Base-by-base conservation (phyloP, 2,888 invertebrate genomes). In the Aphidius colemani region DNA sequence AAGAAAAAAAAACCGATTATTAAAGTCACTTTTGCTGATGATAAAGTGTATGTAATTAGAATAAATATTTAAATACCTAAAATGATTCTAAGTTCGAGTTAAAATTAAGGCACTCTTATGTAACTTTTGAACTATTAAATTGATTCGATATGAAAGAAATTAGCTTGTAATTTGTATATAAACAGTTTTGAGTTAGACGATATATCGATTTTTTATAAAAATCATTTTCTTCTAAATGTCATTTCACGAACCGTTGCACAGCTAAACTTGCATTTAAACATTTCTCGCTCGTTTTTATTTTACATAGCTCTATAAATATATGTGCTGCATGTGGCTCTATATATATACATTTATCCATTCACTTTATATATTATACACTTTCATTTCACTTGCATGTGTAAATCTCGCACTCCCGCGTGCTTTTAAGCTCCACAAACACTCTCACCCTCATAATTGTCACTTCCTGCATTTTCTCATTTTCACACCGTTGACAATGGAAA, bases 171-270 rank as follows among this genome's bases (percentile, higher is more conserved):
- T 30, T 30, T 30, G 30, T 30, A 30, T 5, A 30, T 0, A 30
- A 30, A 1, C 5, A 4, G 30, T 30, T 30, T 30, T 30, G 39
- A 13, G 45, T 45, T 46, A 9, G 56, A 9, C 45, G n/a, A n/a
- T 30, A 30, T 57, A 45, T 10, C 1, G 56, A 6, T 11, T 11
- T 8, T 30, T 9, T 73, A 73, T 76, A 75, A 74, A 76, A 78
- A 77, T 75, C 70, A 69, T 67, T 67, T 68, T 69, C 71, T 63
- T 70, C 56, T 68, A 71, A 69, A 75, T 75, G 77, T 76, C 75
- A 78, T 78, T 78, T 78, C 78, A 75, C 77, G 74, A 74, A 65
- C 73, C 76, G 75, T 74, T 75, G 77, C 74, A 74, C 77, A 74
- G 64, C 66, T 68, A 69, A 71, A 71, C 71, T 70, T 64, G 30